Evolutionary conservation across 2,797 vertebrate genomes (phyloP).

Genomic region (Pseudocheirus occidentalis): DNA sequence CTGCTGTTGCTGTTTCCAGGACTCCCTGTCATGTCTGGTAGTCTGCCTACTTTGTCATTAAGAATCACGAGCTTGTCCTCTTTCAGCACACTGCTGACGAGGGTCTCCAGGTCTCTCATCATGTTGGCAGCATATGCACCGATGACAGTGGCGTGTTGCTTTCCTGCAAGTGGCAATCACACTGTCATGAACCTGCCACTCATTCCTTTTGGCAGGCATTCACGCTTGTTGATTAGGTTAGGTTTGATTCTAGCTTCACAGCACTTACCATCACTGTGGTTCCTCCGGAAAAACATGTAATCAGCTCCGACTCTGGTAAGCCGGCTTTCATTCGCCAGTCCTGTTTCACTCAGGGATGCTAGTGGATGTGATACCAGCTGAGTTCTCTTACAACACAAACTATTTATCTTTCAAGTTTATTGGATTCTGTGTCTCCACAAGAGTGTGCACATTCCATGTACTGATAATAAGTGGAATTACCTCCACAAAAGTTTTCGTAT

Average conservation of each 20-base stretch:
- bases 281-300: neutral
- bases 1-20: neutral
- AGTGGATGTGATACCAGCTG: neutral
- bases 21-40: neutral
- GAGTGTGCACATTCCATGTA: neutral
- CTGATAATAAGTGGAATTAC: neutral
- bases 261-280: neutral
- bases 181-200: neutral
- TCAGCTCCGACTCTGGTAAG: neutral
- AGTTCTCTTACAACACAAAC: neutral
- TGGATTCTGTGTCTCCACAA: neutral
- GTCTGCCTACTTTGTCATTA: neutral
- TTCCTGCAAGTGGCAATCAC: neutral
- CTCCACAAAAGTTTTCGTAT: neutral
- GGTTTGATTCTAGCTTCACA: neutral
- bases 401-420: neutral
- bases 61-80: neutral
- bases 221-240: neutral
- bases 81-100: neutral
- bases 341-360: neutral
- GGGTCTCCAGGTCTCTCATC: neutral
- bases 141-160: neutral
- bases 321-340: neutral
- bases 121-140: too few species aligned
- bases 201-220: neutral